A percentile compares a stretch with the other conserved stretches of the same genome.
These are phyloP conservation scores for Eulemur coronatus DNA, from an alignment of 2,797 vertebrate species.

Conservation along the genomic window DNA sequence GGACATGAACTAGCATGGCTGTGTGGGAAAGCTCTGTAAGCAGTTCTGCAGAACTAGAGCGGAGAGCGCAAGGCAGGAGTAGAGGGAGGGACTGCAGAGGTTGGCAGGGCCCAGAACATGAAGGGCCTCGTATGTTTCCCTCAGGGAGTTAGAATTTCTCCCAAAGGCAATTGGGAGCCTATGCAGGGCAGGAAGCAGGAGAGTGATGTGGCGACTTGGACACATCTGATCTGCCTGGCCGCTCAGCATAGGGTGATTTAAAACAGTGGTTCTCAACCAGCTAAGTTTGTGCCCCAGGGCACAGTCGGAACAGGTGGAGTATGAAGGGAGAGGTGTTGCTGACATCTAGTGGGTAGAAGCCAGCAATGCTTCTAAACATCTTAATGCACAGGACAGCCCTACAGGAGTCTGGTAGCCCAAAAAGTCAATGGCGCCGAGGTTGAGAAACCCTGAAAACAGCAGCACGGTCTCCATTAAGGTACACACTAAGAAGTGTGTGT, in stretches of 20 bases:
- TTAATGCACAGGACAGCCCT: too few relatives aligned
- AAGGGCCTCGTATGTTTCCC: not conserved
- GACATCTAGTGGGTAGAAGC: slow-evolving; percentile 31
- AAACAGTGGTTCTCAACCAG: not conserved
- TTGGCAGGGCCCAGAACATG: not conserved
- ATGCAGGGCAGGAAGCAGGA: not conserved
- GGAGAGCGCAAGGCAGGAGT: not conserved
- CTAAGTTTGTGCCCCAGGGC: not conserved
- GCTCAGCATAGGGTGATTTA: not conserved
- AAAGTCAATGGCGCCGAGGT: not conserved
- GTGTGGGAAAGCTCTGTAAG: not conserved
- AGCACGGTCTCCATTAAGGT: not conserved
- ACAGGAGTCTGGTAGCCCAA: not conserved
- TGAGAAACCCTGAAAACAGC: not conserved
- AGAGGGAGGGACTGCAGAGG: not conserved
- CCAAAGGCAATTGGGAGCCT: not conserved
- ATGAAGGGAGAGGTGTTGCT: not conserved
- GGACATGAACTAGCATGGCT: not conserved
- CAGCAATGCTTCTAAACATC: not conserved
- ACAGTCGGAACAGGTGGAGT: not conserved
- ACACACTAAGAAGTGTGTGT: not conserved
- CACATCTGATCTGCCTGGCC: not conserved
- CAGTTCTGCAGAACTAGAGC: not conserved
- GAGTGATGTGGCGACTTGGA: not conserved
- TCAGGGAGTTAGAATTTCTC: not conserved